Percentiles rank a stretch among this genome's conserved stretches.
These are phyloP conservation scores for Acrossocheilus fasciatus DNA, from an alignment of 2,797 vertebrate species.

Conservation along the genomic window DNA sequence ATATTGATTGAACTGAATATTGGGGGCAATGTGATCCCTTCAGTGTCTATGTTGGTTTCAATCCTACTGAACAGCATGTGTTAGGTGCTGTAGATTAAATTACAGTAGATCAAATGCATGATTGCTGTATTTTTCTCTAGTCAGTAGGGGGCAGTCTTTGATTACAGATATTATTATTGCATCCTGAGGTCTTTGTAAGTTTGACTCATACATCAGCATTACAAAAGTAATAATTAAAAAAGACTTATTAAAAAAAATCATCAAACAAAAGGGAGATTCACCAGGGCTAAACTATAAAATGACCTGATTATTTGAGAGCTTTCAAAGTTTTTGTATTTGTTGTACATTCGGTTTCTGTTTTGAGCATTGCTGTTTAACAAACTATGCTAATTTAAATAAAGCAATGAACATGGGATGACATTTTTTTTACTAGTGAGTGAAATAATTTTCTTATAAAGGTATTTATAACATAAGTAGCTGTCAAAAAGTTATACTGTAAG, in stretches of 20 bases:
- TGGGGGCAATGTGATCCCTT: too few species aligned
- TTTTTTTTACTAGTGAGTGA: background rate
- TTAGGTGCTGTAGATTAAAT: background rate
- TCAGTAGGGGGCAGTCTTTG: constrained; percentile 54
- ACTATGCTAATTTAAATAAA: background rate
- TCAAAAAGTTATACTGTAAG: too few species aligned
- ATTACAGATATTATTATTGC: constrained; percentile 7
- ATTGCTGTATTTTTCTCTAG: background rate
- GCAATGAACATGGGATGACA: background rate
- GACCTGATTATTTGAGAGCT: background rate
- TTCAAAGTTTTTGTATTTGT: background rate
- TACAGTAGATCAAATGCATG: background rate
- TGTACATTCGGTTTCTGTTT: background rate
- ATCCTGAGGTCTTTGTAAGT: background rate
- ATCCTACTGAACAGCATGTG: background rate
- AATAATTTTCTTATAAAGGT: background rate
- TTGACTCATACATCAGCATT: background rate
- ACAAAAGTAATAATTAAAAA: background rate
- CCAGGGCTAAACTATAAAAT: background rate
- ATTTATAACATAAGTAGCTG: background rate
- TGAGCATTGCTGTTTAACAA: background rate
- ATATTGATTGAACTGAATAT: background rate
- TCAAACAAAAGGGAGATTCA: background rate
- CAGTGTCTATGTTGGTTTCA: background rate
- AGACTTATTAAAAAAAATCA: background rate